Evolutionary conservation across 2,888 invertebrate genomes (phyloP).

Genomic region (Scotopteryx bipunctaria): DNA sequence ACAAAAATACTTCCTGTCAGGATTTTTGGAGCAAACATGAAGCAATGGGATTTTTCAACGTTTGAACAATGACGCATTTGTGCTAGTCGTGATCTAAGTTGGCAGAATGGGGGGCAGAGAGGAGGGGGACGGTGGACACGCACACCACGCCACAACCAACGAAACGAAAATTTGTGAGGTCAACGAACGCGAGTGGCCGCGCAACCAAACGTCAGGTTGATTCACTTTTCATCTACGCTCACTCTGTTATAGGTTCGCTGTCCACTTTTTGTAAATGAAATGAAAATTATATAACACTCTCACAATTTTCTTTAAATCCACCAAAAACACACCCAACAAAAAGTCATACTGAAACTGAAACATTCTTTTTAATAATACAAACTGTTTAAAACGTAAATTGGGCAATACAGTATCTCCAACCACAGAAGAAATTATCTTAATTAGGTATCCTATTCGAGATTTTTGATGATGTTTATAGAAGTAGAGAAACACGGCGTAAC

Average conservation of each 20-base stretch:
- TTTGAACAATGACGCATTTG: constrained; percentile 54
- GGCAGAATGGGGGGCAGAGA: constrained; percentile 60
- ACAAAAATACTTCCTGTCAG: constrained; percentile 37
- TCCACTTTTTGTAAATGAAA: constrained; percentile 59
- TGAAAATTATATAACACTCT: constrained; percentile 48
- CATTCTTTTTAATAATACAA: too few relatives aligned
- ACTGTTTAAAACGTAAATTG: too few relatives aligned
- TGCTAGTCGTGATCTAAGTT: constrained; percentile 68
- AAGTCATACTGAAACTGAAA: too few relatives aligned
- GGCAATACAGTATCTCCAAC: too few relatives aligned
- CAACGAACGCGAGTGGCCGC: constrained; percentile 80
- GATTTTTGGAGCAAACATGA: constrained; percentile 27
- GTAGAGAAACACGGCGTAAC: too few relatives aligned
- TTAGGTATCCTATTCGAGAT: too few relatives aligned
- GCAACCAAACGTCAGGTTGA: constrained; percentile 77
- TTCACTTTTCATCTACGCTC: constrained; percentile 81
- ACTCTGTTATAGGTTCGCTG: constrained; percentile 61
- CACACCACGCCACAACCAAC: constrained; percentile 70
- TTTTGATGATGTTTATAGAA: too few relatives aligned
- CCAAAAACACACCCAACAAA: too few relatives aligned
- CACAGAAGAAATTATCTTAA: too few relatives aligned
- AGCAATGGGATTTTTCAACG: constrained; percentile 46
- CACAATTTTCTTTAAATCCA: too few relatives aligned
- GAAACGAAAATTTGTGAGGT: constrained; percentile 83
- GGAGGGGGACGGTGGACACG: constrained; percentile 49